phyloP scores from a whole-genome alignment of 2,797 vertebrate genomes.

The Perodicticus potto region DNA sequence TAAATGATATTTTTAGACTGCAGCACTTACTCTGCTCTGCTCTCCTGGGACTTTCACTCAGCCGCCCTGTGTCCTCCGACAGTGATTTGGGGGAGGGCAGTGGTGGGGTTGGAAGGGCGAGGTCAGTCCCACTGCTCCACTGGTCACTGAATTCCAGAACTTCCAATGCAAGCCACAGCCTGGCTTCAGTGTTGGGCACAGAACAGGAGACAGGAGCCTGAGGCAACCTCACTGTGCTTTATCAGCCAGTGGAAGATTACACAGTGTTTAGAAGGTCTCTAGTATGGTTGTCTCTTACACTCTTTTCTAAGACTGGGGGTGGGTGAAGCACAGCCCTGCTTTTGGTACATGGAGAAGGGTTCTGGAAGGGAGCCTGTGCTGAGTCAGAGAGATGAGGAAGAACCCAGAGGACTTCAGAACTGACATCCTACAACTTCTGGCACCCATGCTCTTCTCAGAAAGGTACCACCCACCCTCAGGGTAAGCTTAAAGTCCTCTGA shows the following conservation, averaged over 20 bases:
- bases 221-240: rapidly evolving
- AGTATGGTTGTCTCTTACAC: not conserved
- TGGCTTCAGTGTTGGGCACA: not conserved
- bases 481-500: not conserved
- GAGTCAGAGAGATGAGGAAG: not conserved
- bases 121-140: too few relatives aligned
- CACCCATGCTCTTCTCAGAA: not conserved
- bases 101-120: not conserved
- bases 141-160: not conserved
- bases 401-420: not conserved
- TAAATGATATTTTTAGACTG: not conserved
- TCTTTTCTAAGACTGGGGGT: too few relatives aligned
- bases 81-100: too few relatives aligned
- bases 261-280: not conserved
- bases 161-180: not conserved
- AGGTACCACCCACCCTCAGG: not conserved
- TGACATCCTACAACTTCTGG: too few relatives aligned
- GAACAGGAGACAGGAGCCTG: not conserved
- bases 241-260: not conserved
- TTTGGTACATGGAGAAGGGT: not conserved
- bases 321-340: not conserved
- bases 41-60: not conserved
- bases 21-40: not conserved
- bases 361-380: not conserved
- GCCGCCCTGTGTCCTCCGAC: not conserved